Percentiles rank a stretch among this genome's conserved stretches.
phyloP scores from a whole-genome alignment of 2,113 vertebrate genomes.

The Hemiprocne comata region DNA sequence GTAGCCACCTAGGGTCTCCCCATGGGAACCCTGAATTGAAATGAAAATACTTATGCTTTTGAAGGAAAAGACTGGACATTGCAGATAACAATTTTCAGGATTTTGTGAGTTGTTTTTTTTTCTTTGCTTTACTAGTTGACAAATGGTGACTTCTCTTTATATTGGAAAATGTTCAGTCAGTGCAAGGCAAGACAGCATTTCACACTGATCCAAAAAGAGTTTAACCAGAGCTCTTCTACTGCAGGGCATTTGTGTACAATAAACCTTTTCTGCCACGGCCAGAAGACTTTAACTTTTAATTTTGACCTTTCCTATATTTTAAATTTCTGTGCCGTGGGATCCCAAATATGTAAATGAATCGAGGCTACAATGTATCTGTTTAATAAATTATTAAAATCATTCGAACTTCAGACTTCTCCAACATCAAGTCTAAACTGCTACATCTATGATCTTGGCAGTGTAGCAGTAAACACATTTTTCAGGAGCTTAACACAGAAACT shows the following conservation, averaged over 20 bases:
- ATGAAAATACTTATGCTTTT: neutral
- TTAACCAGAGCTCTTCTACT: neutral
- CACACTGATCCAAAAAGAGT: neutral
- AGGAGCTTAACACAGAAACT: neutral
- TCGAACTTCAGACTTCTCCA: neutral
- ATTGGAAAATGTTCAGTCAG: neutral
- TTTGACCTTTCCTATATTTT: neutral
- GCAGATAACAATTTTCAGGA: neutral
- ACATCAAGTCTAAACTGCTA: neutral
- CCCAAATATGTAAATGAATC: neutral
- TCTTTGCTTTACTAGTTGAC: neutral
- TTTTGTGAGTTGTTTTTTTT: neutral
- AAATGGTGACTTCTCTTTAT: neutral
- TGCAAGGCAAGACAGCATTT: neutral
- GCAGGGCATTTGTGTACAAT: neutral
- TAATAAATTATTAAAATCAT: neutral
- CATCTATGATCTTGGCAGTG: neutral
- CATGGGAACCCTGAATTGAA: neutral
- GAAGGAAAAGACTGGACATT: neutral
- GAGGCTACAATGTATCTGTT: neutral
- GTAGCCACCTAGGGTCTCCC: neutral
- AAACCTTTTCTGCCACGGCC: neutral
- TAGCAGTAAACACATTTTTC: neutral
- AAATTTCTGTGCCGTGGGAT: neutral
- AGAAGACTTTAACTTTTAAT: neutral